Base-by-base conservation (phyloP, 2,797 vertebrate genomes). In the Pterois miles region DNA sequence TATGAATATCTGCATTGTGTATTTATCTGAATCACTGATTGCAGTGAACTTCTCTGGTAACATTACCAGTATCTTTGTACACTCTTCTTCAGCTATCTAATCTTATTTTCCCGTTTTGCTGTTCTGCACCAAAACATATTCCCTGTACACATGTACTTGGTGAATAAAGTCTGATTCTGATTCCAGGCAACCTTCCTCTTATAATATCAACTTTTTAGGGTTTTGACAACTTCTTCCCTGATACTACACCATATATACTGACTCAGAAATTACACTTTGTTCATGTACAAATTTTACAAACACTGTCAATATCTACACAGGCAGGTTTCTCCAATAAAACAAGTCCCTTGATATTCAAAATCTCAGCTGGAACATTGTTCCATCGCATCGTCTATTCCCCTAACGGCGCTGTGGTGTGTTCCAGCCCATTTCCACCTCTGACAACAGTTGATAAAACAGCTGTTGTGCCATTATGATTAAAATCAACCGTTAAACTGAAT, bases 391-490 rank as follows among this genome's bases (percentile, higher is more conserved):
- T 80, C 57, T 33, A 54, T 36, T 78, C 52, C 65, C 27, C 38
- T 10, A 54, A 1, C 0, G 7, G 22, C 33, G 0, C 16, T 38
- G 60, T 5, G 23, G 4, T 43, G 40, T 12, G n/a, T 85, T 85
- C 65, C 80, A 74, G 81, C 36, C 63, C 73, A 84, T 84, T 82
- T 76, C 40, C 65, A 78, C 79, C 77, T 52, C 74, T 72, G 76
- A 80, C 48, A 76, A 66, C 77, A 77, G 52, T 54, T 81, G 31
- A 60, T 36, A 80, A 82, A 84, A 67, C 78, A 85, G 25, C 67
- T 85, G 78, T 60, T 76, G 60, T 8, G 2, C 22, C 60, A 60
- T 66, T 77, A 78, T 74, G 48, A 80, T 83, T 68, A 74, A 62
- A 65, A 66, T 77, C 23, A 0, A 64, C 46, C 50, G 84, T 62